These are phyloP conservation scores for Sturnira hondurensis DNA, from an alignment of 2,113 vertebrate species.

Conservation along the genomic window DNA sequence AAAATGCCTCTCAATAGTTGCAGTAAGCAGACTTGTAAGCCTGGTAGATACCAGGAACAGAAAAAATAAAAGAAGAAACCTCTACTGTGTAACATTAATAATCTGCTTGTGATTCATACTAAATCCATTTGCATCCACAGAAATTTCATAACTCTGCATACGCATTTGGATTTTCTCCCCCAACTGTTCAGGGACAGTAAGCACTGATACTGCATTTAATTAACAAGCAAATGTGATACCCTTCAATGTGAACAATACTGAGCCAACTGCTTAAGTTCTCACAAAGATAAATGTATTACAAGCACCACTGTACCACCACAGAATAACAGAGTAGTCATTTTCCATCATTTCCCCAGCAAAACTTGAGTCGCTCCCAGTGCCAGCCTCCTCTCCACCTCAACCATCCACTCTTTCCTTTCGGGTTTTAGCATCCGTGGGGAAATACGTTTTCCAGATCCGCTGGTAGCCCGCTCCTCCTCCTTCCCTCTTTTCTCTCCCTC, in stretches of 20 bases:
- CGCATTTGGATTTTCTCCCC: conserved; percentile 69
- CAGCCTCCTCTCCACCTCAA: conserved; percentile 49
- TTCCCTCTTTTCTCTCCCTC: conserved; percentile 36
- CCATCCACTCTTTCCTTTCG: conserved; percentile 37
- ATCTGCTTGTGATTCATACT: conserved; percentile 68
- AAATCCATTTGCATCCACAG: conserved; percentile 66
- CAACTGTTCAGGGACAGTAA: conserved; percentile 78
- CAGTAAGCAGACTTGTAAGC: not conserved
- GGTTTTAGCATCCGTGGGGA: conserved; percentile 73
- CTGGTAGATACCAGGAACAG: not conserved
- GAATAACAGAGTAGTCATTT: conserved; percentile 72
- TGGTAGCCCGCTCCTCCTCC: conserved; percentile 51
- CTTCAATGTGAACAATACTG: conserved; percentile 79
- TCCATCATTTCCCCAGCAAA: conserved; percentile 67
- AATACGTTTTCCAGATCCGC: conserved; percentile 77
- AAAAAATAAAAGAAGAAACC: conserved; percentile 18
- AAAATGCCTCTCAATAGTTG: conserved; percentile 33
- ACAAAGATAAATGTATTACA: conserved; percentile 78
- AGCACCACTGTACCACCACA: conserved; percentile 55
- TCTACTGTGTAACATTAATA: conserved; percentile 50
- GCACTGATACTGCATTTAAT: conserved; percentile 81
- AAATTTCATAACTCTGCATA: conserved; percentile 77
- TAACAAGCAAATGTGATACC: conserved; percentile 83
- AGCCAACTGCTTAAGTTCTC: conserved; percentile 75
- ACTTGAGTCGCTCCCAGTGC: conserved; percentile 58